Percentiles rank a stretch among this genome's conserved stretches.
These are phyloP conservation scores for Eulemur rufifrons DNA, from an alignment of 2,113 vertebrate species.

Conservation along the genomic window DNA sequence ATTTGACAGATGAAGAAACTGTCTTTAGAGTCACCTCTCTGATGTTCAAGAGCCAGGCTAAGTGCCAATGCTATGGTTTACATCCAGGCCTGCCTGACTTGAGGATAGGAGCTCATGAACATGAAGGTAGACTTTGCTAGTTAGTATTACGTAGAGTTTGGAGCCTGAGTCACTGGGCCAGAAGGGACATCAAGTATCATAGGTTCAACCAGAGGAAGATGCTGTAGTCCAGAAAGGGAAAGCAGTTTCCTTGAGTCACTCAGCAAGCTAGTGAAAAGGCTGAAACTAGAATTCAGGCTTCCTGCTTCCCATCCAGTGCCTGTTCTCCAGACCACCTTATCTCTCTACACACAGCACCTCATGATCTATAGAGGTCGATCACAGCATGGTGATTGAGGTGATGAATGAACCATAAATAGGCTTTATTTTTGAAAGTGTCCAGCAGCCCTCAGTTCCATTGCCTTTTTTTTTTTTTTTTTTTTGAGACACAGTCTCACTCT, in stretches of 20 bases:
- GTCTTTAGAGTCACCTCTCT: background rate
- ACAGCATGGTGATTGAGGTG: background rate
- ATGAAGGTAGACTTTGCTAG: background rate
- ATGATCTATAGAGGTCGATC: background rate
- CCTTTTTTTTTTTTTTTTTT: too few relatives aligned
- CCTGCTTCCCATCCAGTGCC: background rate
- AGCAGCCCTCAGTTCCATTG: too few relatives aligned
- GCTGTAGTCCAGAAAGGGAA: background rate
- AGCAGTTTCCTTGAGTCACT: background rate
- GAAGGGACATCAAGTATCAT: background rate
- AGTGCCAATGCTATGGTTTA: background rate
- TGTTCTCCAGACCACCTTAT: background rate
- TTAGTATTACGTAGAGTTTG: background rate
- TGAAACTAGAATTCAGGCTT: background rate
- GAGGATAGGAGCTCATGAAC: background rate
- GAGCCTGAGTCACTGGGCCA: background rate
- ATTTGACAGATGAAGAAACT: background rate
- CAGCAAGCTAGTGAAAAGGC: background rate
- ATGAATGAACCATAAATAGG: background rate
- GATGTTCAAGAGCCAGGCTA: background rate
- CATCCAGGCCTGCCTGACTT: background rate
- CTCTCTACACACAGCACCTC: background rate
- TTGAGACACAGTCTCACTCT: too few relatives aligned
- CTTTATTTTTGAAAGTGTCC: background rate
- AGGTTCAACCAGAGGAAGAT: background rate